Evolutionary conservation across 2,888 invertebrate genomes (phyloP), one percentile per base, ranked within the genome.

Genomic region (Antheraea assamensis): DNA sequence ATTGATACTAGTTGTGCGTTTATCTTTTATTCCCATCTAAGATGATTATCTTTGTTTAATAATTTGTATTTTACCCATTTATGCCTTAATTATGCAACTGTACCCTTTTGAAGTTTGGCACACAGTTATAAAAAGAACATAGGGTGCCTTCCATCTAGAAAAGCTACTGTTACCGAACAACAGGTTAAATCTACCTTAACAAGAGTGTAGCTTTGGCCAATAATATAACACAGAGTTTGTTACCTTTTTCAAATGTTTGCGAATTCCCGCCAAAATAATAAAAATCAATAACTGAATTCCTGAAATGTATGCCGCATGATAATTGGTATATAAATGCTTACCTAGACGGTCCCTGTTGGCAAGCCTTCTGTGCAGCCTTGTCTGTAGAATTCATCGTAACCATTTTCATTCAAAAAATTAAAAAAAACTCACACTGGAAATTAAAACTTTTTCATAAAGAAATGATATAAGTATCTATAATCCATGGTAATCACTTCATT

Each of bases 321-420:
- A 2, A 52, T 3, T 2, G 52, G 4, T 21, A 42, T 52, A 30
- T 27, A 27, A 71, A 27, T 30, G 8, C 8, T 49, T 81, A 93
- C 94, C 93, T 93, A 72, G 94, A 94, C 74, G 94, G 94, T 80
- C 92, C 95, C 84, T 95, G 92, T 84, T 91, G 94, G 90, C 92
- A 94, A 88, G 95, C 94, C 90, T 94, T 95, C 87, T 95, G 92
- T 85, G 94, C 92, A 85, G 92, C 89, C 94, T 95, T 95, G 75
- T 95, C 95, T 21, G 92, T 89, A 77, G 94, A 93, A 78, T 94
- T 95, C 94, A 95, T 95, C 83, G 95, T 95, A 85, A 95, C 95
- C 95, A 95, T 95, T 90, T 87, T 94, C 89, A 85, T 82, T 79
- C 78, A 74, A 77, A 80, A 80, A 76, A 7, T 72, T 75, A 74